Evolutionary conservation across 2,797 vertebrate species (phyloP), one percentile per base, ranked within the genome.

Genomic region (Rhinella marina): DNA sequence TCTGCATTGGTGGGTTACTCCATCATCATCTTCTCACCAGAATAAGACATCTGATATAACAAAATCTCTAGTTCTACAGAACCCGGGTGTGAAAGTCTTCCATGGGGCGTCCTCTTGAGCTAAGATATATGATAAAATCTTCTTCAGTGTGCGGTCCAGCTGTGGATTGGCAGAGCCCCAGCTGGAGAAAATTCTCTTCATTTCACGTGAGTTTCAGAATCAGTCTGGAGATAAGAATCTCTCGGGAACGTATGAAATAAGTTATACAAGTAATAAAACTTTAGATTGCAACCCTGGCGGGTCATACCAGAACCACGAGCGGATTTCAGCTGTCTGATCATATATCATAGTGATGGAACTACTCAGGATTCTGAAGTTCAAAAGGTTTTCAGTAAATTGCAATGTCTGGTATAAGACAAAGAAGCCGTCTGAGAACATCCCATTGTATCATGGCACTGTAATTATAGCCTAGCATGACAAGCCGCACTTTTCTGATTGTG

Each of bases 331-430:
- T 66, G 64, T 68, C 81, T 86, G 78, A 85, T 86, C 84, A 68
- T 76, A 86, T 54, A 64, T 85, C 82, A 80, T 27, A 68, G 52
- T 81, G 82, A 85, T 81, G 76, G n/a, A 85, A 85, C 82, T 73
- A 54, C 25, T 64, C 61, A 41, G 81, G 61, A 72, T 29, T 73
- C 50, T 78, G 66, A 14, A 82, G 83, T 76, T 85, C 79, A 88
- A 76, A 85, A 59, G 78, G 78, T 85, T 76, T 27, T 41, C 57
- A 76, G 57, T 64, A 82, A 88, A 88, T 78, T 88, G 70, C 48
- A 85, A 70, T 73, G 75, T 84, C 75, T 88, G 76, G 64, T 61
- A 27, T 84, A 68, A 84, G 83, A 80, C 64, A 84, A 88, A 62
- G 64, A 72, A 57, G 59, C 32, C 10, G 54, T 70, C 52, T 76